Percentiles rank a stretch among this genome's conserved stretches.
phyloP scores from a whole-genome alignment of 2,888 invertebrate genomes.

The Xestia rhomboidea region DNA sequence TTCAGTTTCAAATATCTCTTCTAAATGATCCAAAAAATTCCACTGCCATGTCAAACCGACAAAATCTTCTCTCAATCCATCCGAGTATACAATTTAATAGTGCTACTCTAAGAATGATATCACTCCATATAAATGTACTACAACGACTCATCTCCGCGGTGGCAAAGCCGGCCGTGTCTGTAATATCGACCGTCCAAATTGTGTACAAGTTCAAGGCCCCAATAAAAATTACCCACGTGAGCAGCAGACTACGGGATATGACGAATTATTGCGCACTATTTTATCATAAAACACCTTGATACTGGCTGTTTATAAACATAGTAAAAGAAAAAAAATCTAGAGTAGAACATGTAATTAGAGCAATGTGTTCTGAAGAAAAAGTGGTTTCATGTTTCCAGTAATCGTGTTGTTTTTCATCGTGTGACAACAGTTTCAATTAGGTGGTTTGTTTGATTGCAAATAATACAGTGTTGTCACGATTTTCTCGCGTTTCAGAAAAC shows the following conservation, averaged over 20 bases:
- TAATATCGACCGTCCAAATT: conserved; percentile 89
- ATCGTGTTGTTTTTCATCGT: conserved; percentile 56
- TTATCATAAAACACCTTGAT: conserved; percentile 67
- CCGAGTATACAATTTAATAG: conserved; percentile 60
- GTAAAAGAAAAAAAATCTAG: conserved; percentile 39
- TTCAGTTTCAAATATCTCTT: not conserved
- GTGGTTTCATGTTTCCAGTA: conserved; percentile 42
- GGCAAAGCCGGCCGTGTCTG: conserved; percentile 76
- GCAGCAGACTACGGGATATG: conserved; percentile 77
- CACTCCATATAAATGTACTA: conserved; percentile 77
- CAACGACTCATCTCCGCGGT: conserved; percentile 74
- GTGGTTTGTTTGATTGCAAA: conserved; percentile 46
- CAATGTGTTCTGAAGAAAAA: conserved; percentile 53
- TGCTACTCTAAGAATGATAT: conserved; percentile 78
- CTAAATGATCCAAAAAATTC: not conserved
- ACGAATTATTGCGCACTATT: conserved; percentile 73
- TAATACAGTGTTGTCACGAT: conserved; percentile 47
- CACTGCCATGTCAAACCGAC: conserved; percentile 6
- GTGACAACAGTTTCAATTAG: conserved; percentile 62
- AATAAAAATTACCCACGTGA: conserved; percentile 86
- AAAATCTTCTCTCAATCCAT: conserved; percentile 31
- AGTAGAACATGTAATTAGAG: conserved; percentile 50
- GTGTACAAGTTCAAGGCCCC: conserved; percentile 89
- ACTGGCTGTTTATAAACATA: conserved; percentile 68
- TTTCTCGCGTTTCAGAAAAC: conserved; percentile 36